Evolutionary conservation across 2,113 vertebrate genomes (phyloP).

Genomic region (Phylloscopus whistleri): DNA sequence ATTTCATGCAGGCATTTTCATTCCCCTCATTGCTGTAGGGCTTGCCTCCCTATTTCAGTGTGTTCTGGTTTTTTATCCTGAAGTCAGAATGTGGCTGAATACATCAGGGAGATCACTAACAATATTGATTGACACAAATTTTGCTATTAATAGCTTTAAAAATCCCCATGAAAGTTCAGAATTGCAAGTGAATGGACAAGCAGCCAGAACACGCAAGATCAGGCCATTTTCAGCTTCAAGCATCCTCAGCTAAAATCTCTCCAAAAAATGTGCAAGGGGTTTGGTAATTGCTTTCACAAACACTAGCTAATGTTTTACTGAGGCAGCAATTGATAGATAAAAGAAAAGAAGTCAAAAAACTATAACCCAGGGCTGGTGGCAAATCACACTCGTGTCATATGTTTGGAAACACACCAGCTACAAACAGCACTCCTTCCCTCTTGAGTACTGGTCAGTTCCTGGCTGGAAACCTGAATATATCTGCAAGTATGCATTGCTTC

Average conservation of each 20-base stretch:
- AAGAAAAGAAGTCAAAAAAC: accelerated
- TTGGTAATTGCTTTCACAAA: neutral
- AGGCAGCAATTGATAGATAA: neutral
- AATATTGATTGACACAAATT: neutral
- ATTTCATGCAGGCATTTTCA: neutral
- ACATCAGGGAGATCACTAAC: neutral
- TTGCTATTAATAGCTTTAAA: neutral
- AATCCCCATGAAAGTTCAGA: accelerated
- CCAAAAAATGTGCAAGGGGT: accelerated
- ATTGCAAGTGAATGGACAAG: neutral
- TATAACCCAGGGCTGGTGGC: neutral
- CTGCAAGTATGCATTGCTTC: neutral
- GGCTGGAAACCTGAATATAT: neutral
- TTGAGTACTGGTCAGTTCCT: neutral
- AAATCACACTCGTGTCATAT: accelerated
- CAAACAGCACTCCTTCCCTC: neutral
- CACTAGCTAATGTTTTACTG: neutral
- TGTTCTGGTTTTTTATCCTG: neutral
- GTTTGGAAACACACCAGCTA: neutral
- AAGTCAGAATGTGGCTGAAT: neutral
- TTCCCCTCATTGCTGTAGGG: neutral
- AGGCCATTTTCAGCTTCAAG: neutral
- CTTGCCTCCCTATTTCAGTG: neutral
- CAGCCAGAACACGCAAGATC: neutral
- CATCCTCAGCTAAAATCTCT: neutral